Evolutionary conservation across 1,140 invertebrate species (phyloP), one percentile per base, ranked within the genome.

Genomic region (Wiebesia pumilae): DNA sequence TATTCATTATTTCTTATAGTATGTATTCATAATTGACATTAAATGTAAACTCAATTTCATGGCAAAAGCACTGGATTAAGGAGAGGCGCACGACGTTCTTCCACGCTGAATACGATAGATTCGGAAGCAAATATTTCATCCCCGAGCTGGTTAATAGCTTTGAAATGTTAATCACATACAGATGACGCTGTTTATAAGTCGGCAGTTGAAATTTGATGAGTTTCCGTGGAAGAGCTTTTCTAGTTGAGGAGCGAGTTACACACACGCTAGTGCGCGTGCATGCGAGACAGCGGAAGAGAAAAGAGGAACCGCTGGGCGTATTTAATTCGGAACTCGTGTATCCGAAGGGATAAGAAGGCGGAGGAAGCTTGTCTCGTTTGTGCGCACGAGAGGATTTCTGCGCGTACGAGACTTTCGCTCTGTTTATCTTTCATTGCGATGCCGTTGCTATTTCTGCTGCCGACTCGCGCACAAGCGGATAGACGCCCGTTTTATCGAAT

Each of bases 361-460:
- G 88, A 88, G 88, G 81, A 87, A n/a, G n/a, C 69, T 81, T 47
- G 79, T 82, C 85, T 86, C 85, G 71, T 86, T 86, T 78, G 73
- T 69, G 40, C 80, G 85, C 80, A 86, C 85, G 85, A 83, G 80
- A 77, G 80, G 67, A 81, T 81, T 69, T 65, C 58, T 79, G 35
- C 43, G 35, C 43, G 43, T 33, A 71, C 38, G 54, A n/a, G 73
- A 81, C 67, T 77, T 40, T 54, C 67, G 51, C 27, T 51, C 75
- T 62, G 80, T 86, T 86, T 83, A 77, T 65, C 84, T 86, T 86
- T 75, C 84, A 73, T 85, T 81, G 77, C 27, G 47, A 81, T 73
- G 62, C 65, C 75, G 30, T 3, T 35, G 40, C 43, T 35, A 43
- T 24, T 62, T 24, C 27, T 10, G 71, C 1, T 51, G 24, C 43